Conservation (phyloP, 2,797 vertebrate genomes). For the Alectoris magna region DNA sequence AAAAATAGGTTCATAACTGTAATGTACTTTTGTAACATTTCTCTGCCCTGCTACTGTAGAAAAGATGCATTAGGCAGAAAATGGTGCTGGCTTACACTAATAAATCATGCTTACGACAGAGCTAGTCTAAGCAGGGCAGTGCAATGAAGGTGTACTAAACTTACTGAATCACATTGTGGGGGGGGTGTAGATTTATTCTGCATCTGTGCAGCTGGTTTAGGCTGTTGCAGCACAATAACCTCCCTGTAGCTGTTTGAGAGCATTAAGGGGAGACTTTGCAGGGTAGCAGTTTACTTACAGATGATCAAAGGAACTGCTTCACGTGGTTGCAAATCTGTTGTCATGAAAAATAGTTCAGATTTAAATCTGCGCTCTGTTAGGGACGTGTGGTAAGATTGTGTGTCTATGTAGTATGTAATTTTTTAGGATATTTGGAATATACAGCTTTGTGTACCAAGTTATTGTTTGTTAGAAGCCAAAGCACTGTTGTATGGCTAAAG, state of each 20-base stretch:
- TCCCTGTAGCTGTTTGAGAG: background rate
- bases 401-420: background rate
- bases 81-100: background rate
- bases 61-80: background rate
- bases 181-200: background rate
- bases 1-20: background rate
- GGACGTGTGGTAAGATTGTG: background rate
- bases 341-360: background rate
- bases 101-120: background rate
- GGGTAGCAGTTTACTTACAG: background rate
- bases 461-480: slow-evolving; percentile 20
- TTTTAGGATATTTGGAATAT: background rate
- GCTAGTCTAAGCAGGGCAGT: background rate
- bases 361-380: background rate
- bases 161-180: background rate
- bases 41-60: slow-evolving; percentile 1
- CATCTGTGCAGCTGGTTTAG: background rate
- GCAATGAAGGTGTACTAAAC: background rate
- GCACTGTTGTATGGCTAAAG: background rate
- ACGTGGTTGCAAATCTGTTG: background rate
- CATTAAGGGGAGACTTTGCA: background rate
- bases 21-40: background rate
- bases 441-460: background rate
- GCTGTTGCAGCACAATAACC: background rate
- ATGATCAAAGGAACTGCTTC: background rate